These are phyloP conservation scores for Caenorhabditis becei DNA, from an alignment of 2,888 invertebrate species.

Conservation along the genomic window DNA sequence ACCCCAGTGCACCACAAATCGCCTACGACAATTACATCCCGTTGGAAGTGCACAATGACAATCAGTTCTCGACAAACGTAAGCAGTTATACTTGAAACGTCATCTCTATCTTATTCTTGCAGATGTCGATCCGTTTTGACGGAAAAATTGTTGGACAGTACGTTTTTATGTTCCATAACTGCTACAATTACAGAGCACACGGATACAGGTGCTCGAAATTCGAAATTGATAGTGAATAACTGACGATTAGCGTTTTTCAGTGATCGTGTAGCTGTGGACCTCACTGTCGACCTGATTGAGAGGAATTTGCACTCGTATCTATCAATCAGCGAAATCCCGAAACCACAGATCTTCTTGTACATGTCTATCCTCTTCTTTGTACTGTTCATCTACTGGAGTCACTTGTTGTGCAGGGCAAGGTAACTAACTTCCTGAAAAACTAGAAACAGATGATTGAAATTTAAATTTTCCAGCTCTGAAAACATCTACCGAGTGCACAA, in stretches of 20 bases:
- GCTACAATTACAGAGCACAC: constrained; percentile 85
- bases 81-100: constrained; percentile 3
- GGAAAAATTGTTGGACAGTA: constrained; percentile 89
- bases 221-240: not conserved
- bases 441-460: not conserved
- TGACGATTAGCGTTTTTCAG: constrained; percentile 60
- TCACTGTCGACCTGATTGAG: constrained; percentile 88
- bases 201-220: constrained; percentile 68
- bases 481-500: constrained; percentile 94
- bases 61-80: constrained; percentile 65
- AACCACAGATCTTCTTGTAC: constrained; percentile 93
- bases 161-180: constrained; percentile 95
- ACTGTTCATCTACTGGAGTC: constrained; percentile 94
- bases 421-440: constrained; percentile 71
- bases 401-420: constrained; percentile 87
- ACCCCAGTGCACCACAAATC: constrained; percentile 54
- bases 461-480: constrained; percentile 78
- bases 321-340: constrained; percentile 90
- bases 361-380: constrained; percentile 92
- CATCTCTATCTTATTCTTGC: constrained; percentile 26
- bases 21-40: constrained; percentile 64
- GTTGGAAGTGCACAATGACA: constrained; percentile 52
- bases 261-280: constrained; percentile 79
- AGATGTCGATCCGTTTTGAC: constrained; percentile 79
- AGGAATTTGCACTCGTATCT: constrained; percentile 85